Evolutionary conservation across 2,888 invertebrate genomes (phyloP).

Genomic region (Busseola fusca): DNA sequence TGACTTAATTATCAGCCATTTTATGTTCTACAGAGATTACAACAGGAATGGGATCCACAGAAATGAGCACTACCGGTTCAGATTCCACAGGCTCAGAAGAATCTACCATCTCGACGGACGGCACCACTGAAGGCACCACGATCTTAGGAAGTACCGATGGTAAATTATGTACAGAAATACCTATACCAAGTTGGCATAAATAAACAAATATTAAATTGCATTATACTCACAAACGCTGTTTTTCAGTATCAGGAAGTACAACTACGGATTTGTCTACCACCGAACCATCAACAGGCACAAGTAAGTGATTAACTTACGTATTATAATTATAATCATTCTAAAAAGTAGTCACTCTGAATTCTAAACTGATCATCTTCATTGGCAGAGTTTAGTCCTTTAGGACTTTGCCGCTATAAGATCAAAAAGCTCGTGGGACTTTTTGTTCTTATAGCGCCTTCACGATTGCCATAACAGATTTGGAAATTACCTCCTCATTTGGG

Average conservation of each 20-base stretch:
- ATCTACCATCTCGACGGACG: conserved; percentile 29
- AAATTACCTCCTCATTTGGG: neutral
- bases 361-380: neutral
- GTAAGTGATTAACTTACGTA: conserved; percentile 28
- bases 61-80: conserved; percentile 26
- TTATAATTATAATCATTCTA: neutral
- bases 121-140: conserved; percentile 33
- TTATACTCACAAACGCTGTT: neutral
- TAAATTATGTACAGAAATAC: conserved; percentile 13
- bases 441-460: neutral
- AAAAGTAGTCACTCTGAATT: neutral
- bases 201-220: neutral
- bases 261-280: conserved; percentile 41
- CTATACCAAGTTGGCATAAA: neutral
- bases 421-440: neutral
- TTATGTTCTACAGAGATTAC: conserved; percentile 24
- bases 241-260: conserved; percentile 37
- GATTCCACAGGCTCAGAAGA: conserved; percentile 13
- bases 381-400: neutral
- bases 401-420: neutral
- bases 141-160: conserved; percentile 36
- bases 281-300: conserved; percentile 40
- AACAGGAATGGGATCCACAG: conserved; percentile 26
- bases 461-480: neutral
- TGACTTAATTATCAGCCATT: neutral